Evolutionary conservation across 2,888 invertebrate genomes (phyloP).

Genomic region (Megaustenia siamemsis): DNA sequence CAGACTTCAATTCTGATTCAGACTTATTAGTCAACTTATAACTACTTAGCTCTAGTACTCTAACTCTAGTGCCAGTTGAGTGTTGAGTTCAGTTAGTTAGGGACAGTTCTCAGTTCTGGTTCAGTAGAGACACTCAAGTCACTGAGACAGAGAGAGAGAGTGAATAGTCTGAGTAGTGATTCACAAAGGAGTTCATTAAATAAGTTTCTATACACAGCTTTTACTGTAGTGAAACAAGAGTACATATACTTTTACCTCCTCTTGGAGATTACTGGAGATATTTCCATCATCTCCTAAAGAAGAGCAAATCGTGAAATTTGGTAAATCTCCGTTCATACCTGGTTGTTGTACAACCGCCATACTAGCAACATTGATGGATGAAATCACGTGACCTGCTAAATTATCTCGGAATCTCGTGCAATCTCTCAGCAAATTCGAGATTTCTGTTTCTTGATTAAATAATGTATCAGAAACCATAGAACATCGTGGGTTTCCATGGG

Average conservation of each 20-base stretch:
- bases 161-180: too few relatives aligned
- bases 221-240: neutral
- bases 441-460: conserved; percentile 21
- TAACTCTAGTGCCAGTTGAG: too few relatives aligned
- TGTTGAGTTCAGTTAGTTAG: too few relatives aligned
- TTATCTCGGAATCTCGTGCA: conserved; percentile 72
- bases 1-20: too few relatives aligned
- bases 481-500: too few relatives aligned
- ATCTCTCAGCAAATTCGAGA: conserved; percentile 56
- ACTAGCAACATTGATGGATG: conserved; percentile 73
- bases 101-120: too few relatives aligned
- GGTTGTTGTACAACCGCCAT: conserved; percentile 75
- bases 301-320: conserved; percentile 68
- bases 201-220: neutral
- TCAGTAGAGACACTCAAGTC: too few relatives aligned
- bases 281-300: conserved; percentile 68
- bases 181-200: too few relatives aligned
- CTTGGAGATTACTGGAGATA: conserved; percentile 67
- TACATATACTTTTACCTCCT: conserved; percentile 66
- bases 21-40: too few relatives aligned
- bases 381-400: conserved; percentile 76
- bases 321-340: conserved; percentile 74
- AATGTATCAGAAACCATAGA: too few relatives aligned
- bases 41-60: too few relatives aligned
- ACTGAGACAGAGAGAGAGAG: too few relatives aligned